Conservation (phyloP, 2,113 vertebrate genomes). For the Phaethornis superciliosus region DNA sequence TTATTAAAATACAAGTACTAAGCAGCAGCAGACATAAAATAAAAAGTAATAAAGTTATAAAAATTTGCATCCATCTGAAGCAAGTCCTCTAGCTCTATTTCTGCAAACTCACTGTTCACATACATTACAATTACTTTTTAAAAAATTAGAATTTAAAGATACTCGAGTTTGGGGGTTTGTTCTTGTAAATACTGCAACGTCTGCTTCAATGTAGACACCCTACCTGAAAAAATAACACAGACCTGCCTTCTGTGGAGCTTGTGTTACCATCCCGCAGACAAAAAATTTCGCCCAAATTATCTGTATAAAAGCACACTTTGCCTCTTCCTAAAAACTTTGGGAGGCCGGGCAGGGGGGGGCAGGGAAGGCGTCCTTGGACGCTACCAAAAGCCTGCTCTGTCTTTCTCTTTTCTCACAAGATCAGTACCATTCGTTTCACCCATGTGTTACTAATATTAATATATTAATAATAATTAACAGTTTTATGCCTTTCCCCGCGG, state of each 20-base stretch:
- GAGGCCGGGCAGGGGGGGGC: slow-evolving; percentile 56
- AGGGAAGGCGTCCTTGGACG: slow-evolving; percentile 58
- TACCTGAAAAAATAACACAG: slow-evolving; percentile 39
- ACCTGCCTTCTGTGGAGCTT: not conserved
- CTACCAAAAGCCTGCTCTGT: slow-evolving; percentile 63
- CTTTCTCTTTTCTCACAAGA: slow-evolving; percentile 11
- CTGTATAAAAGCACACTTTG: slow-evolving; percentile 7
- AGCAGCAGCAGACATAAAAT: not conserved
- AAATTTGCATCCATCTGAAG: not conserved
- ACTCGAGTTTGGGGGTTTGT: not conserved
- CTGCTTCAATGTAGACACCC: not conserved
- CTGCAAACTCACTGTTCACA: not conserved
- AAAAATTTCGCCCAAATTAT: slow-evolving; percentile 25
- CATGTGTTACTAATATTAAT: slow-evolving; percentile 40
- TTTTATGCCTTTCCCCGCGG: slow-evolving; percentile 44
- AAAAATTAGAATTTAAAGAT: not conserved
- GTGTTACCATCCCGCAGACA: slow-evolving; percentile 29
- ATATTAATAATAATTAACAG: slow-evolving; percentile 66
- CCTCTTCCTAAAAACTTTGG: slow-evolving; percentile 60
- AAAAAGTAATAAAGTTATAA: slow-evolving; percentile 12
- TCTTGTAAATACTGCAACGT: not conserved
- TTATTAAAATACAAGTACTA: not conserved
- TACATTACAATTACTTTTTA: not conserved
- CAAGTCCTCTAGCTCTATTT: not conserved
- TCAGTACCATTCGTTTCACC: slow-evolving; percentile 10